phyloP scores from a whole-genome alignment of 2,888 invertebrate species.

The Stenodema calcarata region DNA sequence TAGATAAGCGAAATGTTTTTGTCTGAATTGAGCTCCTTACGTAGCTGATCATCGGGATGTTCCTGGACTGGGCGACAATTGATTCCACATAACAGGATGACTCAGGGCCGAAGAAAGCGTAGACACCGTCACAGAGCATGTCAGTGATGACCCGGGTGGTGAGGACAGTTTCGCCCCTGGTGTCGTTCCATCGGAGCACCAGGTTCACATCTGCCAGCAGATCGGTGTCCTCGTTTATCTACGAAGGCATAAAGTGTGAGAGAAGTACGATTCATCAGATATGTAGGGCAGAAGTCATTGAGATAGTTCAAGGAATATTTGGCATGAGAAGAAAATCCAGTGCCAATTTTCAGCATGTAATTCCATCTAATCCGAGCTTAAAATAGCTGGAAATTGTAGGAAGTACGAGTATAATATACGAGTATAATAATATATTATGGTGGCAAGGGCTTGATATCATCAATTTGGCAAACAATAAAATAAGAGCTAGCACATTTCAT shows the following conservation, averaged over 20 bases:
- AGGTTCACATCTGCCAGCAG: constrained; percentile 78
- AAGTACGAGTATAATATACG: no score
- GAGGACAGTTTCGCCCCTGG: constrained; percentile 81
- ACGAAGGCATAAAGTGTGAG: neutral
- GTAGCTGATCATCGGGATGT: constrained; percentile 96
- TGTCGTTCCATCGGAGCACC: constrained; percentile 80
- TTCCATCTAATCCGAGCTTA: no score
- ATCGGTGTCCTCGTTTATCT: constrained; percentile 73
- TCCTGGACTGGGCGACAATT: constrained; percentile 89
- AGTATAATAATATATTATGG: no score
- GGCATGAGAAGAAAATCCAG: no score
- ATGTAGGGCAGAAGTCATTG: neutral
- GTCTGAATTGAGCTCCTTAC: constrained; percentile 75
- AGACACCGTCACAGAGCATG: constrained; percentile 88
- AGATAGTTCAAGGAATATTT: no score
- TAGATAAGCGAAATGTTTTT: no score
- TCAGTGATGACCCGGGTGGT: constrained; percentile 83
- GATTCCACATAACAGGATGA: constrained; percentile 94
- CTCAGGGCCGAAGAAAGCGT: constrained; percentile 95
- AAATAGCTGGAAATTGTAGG: no score
- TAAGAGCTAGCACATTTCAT: no score
- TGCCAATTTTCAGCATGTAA: no score
- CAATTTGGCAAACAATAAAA: no score
- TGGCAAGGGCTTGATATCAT: no score
- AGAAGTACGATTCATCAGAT: no score